Percentiles rank a stretch among this genome's conserved stretches.
These are phyloP conservation scores for Hormiphora californensis DNA, from an alignment of 37 sponge, comb jelly and placozoan species.

Conservation along the genomic window DNA sequence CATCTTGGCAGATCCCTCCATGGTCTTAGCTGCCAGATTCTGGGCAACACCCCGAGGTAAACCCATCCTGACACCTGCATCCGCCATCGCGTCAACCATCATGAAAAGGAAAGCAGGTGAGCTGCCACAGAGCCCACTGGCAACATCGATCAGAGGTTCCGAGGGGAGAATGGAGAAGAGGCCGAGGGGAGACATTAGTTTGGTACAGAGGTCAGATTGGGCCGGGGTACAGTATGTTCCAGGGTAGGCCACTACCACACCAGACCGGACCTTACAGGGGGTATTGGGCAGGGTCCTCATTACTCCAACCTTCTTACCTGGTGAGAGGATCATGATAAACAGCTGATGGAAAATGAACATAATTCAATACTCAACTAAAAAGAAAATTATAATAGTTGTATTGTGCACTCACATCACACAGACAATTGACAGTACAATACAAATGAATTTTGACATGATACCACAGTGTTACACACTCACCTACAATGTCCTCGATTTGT, in stretches of 20 bases:
- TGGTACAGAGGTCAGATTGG: not conserved
- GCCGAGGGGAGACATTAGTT: slow-evolving; percentile 7
- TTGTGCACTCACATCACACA: not conserved
- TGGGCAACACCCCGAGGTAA: not conserved
- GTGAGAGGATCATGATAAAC: not conserved
- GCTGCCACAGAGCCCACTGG: slow-evolving; percentile 44
- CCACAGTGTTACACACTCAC: not conserved
- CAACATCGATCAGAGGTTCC: slow-evolving; percentile 32
- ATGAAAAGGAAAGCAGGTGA: slow-evolving; percentile 32
- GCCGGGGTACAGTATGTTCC: slow-evolving; percentile 13
- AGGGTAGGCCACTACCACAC: slow-evolving; percentile 20
- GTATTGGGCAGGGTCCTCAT: slow-evolving; percentile 47
- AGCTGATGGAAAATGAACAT: not conserved
- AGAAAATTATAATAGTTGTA: not conserved
- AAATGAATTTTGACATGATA: not conserved
- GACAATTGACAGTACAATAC: not conserved
- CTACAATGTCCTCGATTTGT: slow-evolving; percentile 16
- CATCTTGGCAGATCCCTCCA: slow-evolving; percentile 54
- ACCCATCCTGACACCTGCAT: slow-evolving; percentile 45
- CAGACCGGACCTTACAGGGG: slow-evolving; percentile 3
- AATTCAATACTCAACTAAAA: not conserved
- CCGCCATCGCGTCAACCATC: slow-evolving; percentile 51
- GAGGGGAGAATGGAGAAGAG: slow-evolving; percentile 27
- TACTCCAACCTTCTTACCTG: slow-evolving; percentile 16
- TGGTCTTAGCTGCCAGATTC: slow-evolving; percentile 30